Base-by-base conservation (phyloP, 1,140 invertebrate species). In the Diplogasteroides magnus region DNA sequence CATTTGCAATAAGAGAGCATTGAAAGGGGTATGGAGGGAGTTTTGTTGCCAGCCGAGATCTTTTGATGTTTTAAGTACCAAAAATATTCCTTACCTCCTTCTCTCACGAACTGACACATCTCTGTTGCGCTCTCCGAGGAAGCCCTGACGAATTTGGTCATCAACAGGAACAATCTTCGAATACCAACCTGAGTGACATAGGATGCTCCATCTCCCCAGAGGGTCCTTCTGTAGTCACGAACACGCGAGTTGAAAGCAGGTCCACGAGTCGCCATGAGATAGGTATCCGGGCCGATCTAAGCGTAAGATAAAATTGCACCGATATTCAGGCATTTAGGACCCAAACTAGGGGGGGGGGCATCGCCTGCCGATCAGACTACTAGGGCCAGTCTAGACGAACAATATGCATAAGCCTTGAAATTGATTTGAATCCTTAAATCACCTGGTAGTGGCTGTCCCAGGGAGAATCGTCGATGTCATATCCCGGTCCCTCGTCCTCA, bases 231-330 rank as follows among this genome's bases (percentile, higher is more conserved):
- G 61, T 82, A 82, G 63, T 82, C 82, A 29, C 80, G 61, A 31
- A 82, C 81, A 29, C 80, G 76, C 32, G 80, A 77, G 61, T 83
- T 93, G 86, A 97, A 97, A 82, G 91, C 90, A 0, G 91, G 90
- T 83, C 96, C 94, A 37, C 93, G 87, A 19, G 95, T 84, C 28
- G 96, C 93, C 3, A 97, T 86, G 1, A 97, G 86, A 83, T 96
- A 94, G 0, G 94, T 97, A 81, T 97, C 94, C 0, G 93, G 93
- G 0, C 94, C 94, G 85, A 92, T 90, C 85, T 95, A 92, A n/a
- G n/a, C n/a, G n/a, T n/a, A n/a, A n/a, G n/a, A n/a, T n/a, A n/a
- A n/a, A n/a, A n/a, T n/a, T n/a, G n/a, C n/a, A n/a, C n/a, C n/a
- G n/a, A n/a, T n/a, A n/a, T n/a, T n/a, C n/a, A n/a, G n/a, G n/a